Conservation (phyloP, 23 tunicate genomes). For the Ciona savignyi region DNA sequence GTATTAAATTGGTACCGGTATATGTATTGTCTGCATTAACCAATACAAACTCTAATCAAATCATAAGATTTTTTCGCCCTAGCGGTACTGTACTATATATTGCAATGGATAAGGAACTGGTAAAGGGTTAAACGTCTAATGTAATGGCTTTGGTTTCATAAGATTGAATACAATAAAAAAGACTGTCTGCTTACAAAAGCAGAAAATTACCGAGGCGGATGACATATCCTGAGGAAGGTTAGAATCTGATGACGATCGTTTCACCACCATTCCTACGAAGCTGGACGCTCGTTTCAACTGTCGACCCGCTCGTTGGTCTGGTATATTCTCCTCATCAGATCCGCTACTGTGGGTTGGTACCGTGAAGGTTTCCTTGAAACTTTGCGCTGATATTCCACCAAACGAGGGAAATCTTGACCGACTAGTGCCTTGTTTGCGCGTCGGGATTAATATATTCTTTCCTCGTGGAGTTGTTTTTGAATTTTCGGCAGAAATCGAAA, state of each 20-base stretch:
- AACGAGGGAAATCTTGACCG: conserved; percentile 42
- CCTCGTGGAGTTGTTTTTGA: neutral
- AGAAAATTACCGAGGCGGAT: too few relatives aligned
- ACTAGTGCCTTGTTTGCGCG: conserved; percentile 3
- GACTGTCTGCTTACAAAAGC: too few relatives aligned
- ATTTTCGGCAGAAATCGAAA: conserved; percentile 22
- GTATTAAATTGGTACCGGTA: too few relatives aligned
- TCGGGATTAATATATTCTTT: conserved; percentile 21
- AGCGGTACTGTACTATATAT: too few relatives aligned
- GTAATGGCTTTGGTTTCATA: too few relatives aligned
- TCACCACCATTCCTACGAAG: conserved; percentile 39
- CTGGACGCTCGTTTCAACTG: conserved; percentile 37
- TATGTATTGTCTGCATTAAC: too few relatives aligned
- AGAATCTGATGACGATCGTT: conserved; percentile 62
- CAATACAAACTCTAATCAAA: too few relatives aligned
- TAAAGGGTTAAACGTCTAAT: too few relatives aligned
- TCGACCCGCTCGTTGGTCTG: conserved; percentile 3
- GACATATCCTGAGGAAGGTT: conserved; percentile 26
- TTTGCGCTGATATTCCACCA: conserved; percentile 8
- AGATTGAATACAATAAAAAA: too few relatives aligned
- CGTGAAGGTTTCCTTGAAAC: conserved; percentile 12
- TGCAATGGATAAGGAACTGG: too few relatives aligned
- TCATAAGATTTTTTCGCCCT: too few relatives aligned
- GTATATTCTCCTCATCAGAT: conserved; percentile 29
- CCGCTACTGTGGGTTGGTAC: conserved; percentile 8